phyloP scores from a whole-genome alignment of 2,888 invertebrate species.

The Cosmia trapezina region DNA sequence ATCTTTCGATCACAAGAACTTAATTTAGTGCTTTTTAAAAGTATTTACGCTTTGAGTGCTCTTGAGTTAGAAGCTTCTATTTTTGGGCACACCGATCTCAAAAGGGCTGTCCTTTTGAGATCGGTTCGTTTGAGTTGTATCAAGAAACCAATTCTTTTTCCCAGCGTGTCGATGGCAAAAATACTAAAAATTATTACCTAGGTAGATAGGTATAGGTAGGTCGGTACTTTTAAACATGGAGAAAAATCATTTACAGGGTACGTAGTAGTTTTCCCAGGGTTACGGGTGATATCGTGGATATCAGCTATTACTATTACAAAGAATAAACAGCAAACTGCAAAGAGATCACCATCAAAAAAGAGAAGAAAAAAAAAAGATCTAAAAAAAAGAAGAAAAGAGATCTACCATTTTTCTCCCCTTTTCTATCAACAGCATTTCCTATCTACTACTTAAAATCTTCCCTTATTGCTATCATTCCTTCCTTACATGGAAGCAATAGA shows the following conservation, averaged over 20 bases:
- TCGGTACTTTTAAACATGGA: too few relatives aligned
- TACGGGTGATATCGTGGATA: too few relatives aligned
- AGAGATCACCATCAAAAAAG: background rate
- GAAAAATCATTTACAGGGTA: too few relatives aligned
- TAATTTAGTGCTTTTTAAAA: constrained; percentile 21
- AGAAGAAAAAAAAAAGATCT: too few relatives aligned
- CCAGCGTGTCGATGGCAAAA: background rate
- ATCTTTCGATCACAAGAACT: constrained; percentile 1
- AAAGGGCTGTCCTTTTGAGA: background rate
- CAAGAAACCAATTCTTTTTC: background rate
- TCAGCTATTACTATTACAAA: background rate
- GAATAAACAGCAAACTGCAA: background rate
- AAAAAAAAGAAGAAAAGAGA: too few relatives aligned
- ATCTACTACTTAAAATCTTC: constrained; percentile 25
- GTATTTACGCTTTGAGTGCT: constrained; percentile 40
- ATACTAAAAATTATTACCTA: too few relatives aligned
- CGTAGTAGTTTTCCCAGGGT: too few relatives aligned
- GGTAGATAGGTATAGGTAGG: too few relatives aligned
- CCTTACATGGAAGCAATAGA: constrained; percentile 52
- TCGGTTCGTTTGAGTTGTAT: background rate
- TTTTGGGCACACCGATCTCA: background rate
- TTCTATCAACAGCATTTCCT: constrained; percentile 39
- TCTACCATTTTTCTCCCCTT: background rate
- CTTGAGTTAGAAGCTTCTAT: constrained; percentile 50
- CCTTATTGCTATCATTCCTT: constrained; percentile 23